phyloP scores from a whole-genome alignment of 2,888 invertebrate species.

The Drosophila merina region DNA sequence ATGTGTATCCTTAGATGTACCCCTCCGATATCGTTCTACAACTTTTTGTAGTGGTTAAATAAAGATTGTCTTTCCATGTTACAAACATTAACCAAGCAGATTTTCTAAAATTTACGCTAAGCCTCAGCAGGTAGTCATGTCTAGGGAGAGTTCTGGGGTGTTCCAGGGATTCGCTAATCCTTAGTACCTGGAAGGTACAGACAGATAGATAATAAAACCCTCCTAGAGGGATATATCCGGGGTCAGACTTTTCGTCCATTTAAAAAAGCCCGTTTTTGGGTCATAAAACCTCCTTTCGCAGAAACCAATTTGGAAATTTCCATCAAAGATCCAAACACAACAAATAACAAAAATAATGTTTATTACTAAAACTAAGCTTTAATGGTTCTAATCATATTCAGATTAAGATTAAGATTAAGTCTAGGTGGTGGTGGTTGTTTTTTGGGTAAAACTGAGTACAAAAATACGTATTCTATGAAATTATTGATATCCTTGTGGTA shows the following conservation, averaged over 20 bases:
- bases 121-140: constrained; percentile 1
- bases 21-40: not conserved
- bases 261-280: not conserved
- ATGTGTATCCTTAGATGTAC: constrained; percentile 57
- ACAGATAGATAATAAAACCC: not conserved
- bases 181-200: constrained; percentile 4
- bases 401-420: constrained; percentile 16
- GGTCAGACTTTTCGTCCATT: not conserved
- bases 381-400: constrained; percentile 36
- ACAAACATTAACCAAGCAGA: constrained; percentile 54
- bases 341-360: constrained; percentile 7
- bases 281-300: no score
- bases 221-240: not conserved
- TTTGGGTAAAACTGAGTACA: not conserved
- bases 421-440: constrained; percentile 16
- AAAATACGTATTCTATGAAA: constrained; percentile 7
- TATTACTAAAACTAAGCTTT: constrained; percentile 25
- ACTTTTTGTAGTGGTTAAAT: constrained; percentile 46
- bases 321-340: not conserved
- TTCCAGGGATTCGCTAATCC: not conserved
- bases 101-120: not conserved
- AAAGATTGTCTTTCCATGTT: constrained; percentile 73
- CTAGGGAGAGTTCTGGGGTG: no score
- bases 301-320: no score
- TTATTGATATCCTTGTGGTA: constrained; percentile 20